phyloP scores from a whole-genome alignment of 2,888 invertebrate species.

The Arrhopalites spinosus region DNA sequence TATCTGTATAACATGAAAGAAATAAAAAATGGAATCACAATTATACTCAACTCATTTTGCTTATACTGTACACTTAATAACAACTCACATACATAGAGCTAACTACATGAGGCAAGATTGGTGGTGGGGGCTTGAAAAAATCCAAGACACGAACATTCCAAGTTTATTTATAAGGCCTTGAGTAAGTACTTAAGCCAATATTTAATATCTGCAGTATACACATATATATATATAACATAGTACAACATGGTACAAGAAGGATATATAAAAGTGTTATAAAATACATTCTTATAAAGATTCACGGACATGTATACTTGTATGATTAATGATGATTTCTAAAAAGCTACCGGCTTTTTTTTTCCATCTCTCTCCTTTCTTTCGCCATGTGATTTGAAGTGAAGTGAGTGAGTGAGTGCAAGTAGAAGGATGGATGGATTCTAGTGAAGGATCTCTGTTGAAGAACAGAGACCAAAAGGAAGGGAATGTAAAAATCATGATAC shows the following conservation, averaged over 20 bases:
- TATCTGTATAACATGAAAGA: too few species aligned
- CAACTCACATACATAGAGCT: too few species aligned
- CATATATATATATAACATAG: not conserved
- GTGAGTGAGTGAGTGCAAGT: slow-evolving; percentile 26
- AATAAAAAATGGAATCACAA: too few species aligned
- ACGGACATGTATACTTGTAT: slow-evolving; percentile 39
- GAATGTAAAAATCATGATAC: slow-evolving; percentile 29
- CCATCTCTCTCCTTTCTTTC: slow-evolving; percentile 31
- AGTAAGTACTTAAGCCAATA: slow-evolving; percentile 5
- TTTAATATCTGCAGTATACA: not conserved
- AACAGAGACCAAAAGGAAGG: slow-evolving; percentile 18
- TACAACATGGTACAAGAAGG: not conserved
- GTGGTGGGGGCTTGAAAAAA: not conserved
- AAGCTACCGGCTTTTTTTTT: slow-evolving; percentile 53
- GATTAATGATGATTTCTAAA: slow-evolving; percentile 55
- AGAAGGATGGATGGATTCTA: slow-evolving; percentile 28
- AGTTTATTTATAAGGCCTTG: slow-evolving; percentile 23
- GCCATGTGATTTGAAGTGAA: slow-evolving; percentile 35
- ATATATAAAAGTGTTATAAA: not conserved
- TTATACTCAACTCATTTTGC: too few species aligned
- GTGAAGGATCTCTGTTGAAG: slow-evolving; percentile 25
- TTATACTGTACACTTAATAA: too few species aligned
- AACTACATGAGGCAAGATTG: too few species aligned
- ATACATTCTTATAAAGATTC: not conserved
- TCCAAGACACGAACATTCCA: slow-evolving; percentile 18